phyloP scores from a whole-genome alignment of 2,113 vertebrate species.

The Mus musculus region DNA sequence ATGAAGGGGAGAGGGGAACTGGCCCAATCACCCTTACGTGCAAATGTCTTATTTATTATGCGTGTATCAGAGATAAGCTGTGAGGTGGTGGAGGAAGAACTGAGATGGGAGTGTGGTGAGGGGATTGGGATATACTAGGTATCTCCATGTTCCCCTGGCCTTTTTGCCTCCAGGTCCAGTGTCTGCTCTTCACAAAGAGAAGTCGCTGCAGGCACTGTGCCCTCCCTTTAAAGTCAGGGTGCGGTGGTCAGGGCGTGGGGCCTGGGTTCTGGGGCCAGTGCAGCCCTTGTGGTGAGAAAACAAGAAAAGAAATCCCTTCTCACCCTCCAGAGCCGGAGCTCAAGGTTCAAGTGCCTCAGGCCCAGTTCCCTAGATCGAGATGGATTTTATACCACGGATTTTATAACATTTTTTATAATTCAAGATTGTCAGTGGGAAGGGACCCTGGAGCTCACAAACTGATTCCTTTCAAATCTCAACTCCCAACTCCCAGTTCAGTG shows the following conservation, averaged over 20 bases:
- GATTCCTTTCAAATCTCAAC: neutral
- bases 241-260: neutral
- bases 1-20: conserved; percentile 75
- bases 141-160: neutral
- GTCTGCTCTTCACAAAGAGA: neutral
- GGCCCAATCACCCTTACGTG: conserved; percentile 77
- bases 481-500: conserved; percentile 13
- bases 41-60: conserved; percentile 82
- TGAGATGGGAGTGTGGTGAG: neutral
- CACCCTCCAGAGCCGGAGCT: neutral
- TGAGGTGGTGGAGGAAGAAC: conserved; percentile 47
- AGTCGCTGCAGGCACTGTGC: conserved; percentile 12
- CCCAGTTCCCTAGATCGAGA: conserved; percentile 52
- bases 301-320: neutral
- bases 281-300: neutral
- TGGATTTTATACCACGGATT: conserved; percentile 77
- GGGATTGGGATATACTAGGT: neutral
- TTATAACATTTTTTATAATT: conserved; percentile 81
- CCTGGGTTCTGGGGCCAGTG: neutral
- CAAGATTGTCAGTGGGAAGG: conserved; percentile 35
- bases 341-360: conserved; percentile 77
- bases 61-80: conserved; percentile 81
- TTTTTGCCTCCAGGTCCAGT: neutral
- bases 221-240: neutral
- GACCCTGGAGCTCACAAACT: conserved; percentile 44